A percentile compares a stretch with the other conserved stretches of the same genome.
Evolutionary conservation across 2,797 vertebrate genomes (phyloP).

Genomic region (Hybognathus amarus): DNA sequence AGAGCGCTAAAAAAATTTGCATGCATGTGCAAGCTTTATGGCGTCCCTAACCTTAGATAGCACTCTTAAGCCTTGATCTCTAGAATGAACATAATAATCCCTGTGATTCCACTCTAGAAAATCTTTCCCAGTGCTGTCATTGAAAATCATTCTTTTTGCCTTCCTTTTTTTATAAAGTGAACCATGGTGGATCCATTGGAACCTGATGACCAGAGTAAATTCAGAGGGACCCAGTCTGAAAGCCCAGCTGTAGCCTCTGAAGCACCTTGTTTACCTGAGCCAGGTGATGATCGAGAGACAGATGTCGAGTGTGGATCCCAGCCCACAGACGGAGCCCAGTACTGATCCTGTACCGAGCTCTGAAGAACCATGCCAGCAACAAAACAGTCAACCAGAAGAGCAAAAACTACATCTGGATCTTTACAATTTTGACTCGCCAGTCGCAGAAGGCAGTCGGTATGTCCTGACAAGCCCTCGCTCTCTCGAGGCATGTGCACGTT

Average conservation of each 20-base stretch:
- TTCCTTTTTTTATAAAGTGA: slow-evolving; percentile 55
- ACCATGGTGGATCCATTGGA: slow-evolving; percentile 84
- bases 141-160: slow-evolving; percentile 21
- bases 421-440: slow-evolving; percentile 92
- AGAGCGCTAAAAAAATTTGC: slow-evolving; percentile 70
- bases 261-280: slow-evolving; percentile 70
- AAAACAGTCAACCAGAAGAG: slow-evolving; percentile 70
- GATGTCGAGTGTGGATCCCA: slow-evolving; percentile 66
- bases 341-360: slow-evolving; percentile 38
- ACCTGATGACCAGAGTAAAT: slow-evolving; percentile 77
- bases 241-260: slow-evolving; percentile 67
- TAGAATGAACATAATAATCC: slow-evolving; percentile 63
- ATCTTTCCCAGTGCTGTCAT: slow-evolving; percentile 46
- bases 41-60: slow-evolving; percentile 61
- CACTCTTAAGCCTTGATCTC: slow-evolving; percentile 63
- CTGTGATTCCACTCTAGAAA: slow-evolving; percentile 60
- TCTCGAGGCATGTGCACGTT: slow-evolving; percentile 93
- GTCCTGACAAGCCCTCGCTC: slow-evolving; percentile 96
- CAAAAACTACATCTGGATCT: slow-evolving; percentile 92
- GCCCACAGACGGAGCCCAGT: slow-evolving; percentile 70
- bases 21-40: slow-evolving; percentile 62
- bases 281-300: slow-evolving; percentile 67
- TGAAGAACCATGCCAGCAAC: slow-evolving; percentile 52
- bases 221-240: slow-evolving; percentile 68
- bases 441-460: slow-evolving; percentile 94